Evolutionary conservation across 2,797 vertebrate genomes (phyloP), one percentile per base, ranked within the genome.

Genomic region (Urocyon cinereoargenteus): DNA sequence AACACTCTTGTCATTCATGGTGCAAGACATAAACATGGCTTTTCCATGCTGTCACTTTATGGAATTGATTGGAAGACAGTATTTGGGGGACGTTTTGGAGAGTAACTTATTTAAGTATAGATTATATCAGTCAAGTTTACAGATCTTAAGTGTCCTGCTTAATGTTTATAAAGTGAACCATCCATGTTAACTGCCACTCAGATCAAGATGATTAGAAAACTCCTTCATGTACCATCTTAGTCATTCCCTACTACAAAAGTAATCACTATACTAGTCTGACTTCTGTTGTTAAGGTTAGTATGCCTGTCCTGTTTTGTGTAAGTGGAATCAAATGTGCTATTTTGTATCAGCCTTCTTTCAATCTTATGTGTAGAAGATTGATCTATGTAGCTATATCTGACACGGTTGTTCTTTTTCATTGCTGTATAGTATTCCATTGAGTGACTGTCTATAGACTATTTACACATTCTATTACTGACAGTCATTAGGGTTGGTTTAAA

Each of bases 111-210:
- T 72, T 1, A 78, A 84, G 19, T 45, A n/a, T 55, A 49, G 88
- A 88, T 45, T 82, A 11, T 14, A 77, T 82, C 59, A 62, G 26
- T 90, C 57, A 45, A 61, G 61, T 61, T 57, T 16, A 84, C 57
- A 95, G 40, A 61, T 90, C 45, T 53, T 51, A 68, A 75, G 28
- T 62, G 22, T 75, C 51, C 66, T 83, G 11, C 36, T 24, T 95
- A 96, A 61, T 78, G 22, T 90, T 95, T 81, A 57, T 26, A 45
- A 34, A 89, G 22, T 73, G 78, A 86, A 59, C 49, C 34, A 83
- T 21, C 64, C 61, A 24, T 57, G 28, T 49, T 81, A 90, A 62
- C 66, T 91, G 51, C 73, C n/a, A n/a, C 16, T 81, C 21, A 82
- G 55, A 64, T 70, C 72, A 64, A 53, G 36, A 59, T 90, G 24